Evolutionary conservation across 1,140 invertebrate species (phyloP).

Genomic region (Goniozus legneri): DNA sequence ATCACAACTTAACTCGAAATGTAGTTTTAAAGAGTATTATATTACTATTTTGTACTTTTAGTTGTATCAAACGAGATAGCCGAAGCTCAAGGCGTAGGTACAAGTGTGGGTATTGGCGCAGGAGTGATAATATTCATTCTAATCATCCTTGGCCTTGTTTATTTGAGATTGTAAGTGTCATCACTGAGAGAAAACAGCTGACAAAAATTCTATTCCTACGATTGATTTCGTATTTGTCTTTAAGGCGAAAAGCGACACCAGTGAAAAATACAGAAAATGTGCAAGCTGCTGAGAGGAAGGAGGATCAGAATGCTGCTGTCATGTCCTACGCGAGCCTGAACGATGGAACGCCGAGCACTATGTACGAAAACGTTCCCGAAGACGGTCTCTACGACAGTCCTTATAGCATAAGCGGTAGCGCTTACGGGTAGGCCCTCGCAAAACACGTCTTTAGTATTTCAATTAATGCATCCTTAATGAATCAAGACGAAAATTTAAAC

Average conservation of each 20-base stretch:
- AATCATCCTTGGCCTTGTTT: constrained; percentile 71
- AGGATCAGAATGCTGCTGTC: constrained; percentile 78
- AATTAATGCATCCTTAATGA: background rate
- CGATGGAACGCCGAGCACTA: constrained; percentile 61
- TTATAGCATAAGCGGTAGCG: constrained; percentile 56
- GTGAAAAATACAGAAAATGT: constrained; percentile 86
- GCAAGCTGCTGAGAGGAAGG: constrained; percentile 77
- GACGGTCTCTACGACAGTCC: constrained; percentile 72
- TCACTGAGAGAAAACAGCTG: background rate
- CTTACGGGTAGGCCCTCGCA: constrained; percentile 53
- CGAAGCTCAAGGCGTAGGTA: constrained; percentile 67
- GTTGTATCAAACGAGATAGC: constrained; percentile 57
- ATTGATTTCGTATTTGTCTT: constrained; percentile 27
- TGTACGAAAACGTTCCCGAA: constrained; percentile 72
- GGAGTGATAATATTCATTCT: constrained; percentile 74
- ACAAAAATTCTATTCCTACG: background rate
- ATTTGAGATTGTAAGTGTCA: constrained; percentile 70
- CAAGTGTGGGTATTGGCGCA: constrained; percentile 75
- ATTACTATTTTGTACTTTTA: constrained; percentile 32
- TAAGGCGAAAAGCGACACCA: constrained; percentile 73
- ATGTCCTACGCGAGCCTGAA: constrained; percentile 81
- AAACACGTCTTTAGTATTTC: background rate
- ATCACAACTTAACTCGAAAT: background rate
- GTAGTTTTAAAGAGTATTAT: background rate
- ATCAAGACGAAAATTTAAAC: too few species aligned